Percentiles rank a stretch among this genome's conserved stretches.
phyloP scores from a whole-genome alignment of 2,888 invertebrate species.

The Brachynemurus nebulosus region DNA sequence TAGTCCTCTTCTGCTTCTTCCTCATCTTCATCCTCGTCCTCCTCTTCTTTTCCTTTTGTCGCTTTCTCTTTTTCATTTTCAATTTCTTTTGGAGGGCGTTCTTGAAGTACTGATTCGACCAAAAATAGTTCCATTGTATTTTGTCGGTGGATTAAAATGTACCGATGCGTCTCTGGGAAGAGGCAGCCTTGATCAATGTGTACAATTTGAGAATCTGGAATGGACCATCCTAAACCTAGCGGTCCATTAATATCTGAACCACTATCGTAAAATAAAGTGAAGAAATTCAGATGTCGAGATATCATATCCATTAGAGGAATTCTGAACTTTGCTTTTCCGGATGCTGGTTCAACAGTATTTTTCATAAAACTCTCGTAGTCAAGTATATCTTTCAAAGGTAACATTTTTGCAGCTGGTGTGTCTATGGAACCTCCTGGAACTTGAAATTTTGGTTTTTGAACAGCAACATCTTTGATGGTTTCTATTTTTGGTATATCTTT shows the following conservation, averaged over 20 bases:
- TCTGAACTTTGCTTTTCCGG: neutral
- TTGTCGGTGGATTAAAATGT: neutral
- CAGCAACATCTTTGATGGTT: too few relatives aligned
- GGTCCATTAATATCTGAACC: too few relatives aligned
- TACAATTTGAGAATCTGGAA: neutral
- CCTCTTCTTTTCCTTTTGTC: neutral
- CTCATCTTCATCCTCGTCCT: neutral
- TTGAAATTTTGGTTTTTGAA: too few relatives aligned
- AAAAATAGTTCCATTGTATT: neutral
- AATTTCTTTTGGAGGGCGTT: neutral
- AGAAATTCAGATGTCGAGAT: neutral
- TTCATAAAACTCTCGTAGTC: neutral
- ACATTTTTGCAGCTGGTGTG: neutral
- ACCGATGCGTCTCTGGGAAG: neutral
- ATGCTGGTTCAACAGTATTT: neutral
- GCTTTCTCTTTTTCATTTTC: neutral
- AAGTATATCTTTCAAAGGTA: neutral
- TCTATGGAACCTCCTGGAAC: neutral
- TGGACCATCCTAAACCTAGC: neutral
- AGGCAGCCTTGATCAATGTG: neutral
- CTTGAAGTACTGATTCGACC: neutral
- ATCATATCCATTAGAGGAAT: neutral
- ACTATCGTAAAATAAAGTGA: neutral
- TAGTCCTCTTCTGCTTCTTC: too few relatives aligned
- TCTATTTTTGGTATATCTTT: neutral